Evolutionary conservation across 2,797 vertebrate species (phyloP).

Genomic region (Sparidentex hasta): DNA sequence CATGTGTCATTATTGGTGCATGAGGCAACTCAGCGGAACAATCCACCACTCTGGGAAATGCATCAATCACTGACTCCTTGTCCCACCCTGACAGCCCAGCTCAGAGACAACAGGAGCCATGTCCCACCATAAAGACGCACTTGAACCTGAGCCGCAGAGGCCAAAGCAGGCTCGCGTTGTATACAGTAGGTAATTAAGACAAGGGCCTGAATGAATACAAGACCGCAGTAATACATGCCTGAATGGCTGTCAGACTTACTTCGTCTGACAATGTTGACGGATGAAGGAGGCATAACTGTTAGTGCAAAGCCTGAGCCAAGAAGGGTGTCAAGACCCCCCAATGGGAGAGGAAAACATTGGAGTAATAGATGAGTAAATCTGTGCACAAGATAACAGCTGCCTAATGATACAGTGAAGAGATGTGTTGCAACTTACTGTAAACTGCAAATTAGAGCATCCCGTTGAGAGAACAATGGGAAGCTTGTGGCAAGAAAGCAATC

Average conservation of each 20-base stretch:
- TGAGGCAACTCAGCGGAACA: constrained; percentile 85
- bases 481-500: not conserved
- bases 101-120: constrained; percentile 63
- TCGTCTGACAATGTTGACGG: constrained; percentile 52
- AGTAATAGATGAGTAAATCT: constrained; percentile 39
- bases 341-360: constrained; percentile 27
- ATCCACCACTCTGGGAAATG: constrained; percentile 80
- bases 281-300: constrained; percentile 62
- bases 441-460: not conserved
- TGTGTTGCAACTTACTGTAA: not conserved
- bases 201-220: constrained; percentile 62
- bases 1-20: constrained; percentile 89
- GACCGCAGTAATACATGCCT: constrained; percentile 62
- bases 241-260: constrained; percentile 64
- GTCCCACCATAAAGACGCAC: constrained; percentile 59
- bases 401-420: not conserved
- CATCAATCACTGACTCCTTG: constrained; percentile 85
- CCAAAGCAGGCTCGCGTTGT: constrained; percentile 40
- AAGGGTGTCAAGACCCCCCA: constrained; percentile 45
- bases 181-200: constrained; percentile 77
- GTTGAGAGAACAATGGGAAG: not conserved
- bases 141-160: constrained; percentile 61
- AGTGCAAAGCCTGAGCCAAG: constrained; percentile 52
- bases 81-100: constrained; percentile 73
- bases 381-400: constrained; percentile 22